Evolutionary conservation across 2,113 vertebrate species (phyloP), one percentile per base, ranked within the genome.

Genomic region (Melanocharis versteri): DNA sequence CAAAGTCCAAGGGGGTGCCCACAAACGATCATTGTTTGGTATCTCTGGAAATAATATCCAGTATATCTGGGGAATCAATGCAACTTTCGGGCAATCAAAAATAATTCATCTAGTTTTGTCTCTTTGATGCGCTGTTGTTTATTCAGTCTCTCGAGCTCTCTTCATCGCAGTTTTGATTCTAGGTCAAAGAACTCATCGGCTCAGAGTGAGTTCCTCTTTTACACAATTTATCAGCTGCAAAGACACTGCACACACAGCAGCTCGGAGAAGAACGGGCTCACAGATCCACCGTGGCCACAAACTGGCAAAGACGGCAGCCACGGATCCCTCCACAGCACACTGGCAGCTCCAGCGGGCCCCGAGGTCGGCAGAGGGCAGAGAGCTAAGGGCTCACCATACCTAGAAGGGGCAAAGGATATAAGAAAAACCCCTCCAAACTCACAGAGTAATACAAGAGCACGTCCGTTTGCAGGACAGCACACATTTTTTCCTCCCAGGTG

Each of bases 391-490:
- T 72, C 9, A 10, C 5, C 10, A 10, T 4, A 10, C 21, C 27
- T 35, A 26, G 0, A 30, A 20, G 7, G 23, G 7, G 4, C 11
- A 35, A 60, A 51, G 12, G 18, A 5, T 4, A 5, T 13, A 10
- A 15, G n/a, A 80, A 7, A 22, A 9, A 10, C 0, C 23, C 9
- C 42, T 66, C 20, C 27, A 17, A 50, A 33, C 56, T 35, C 22
- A 13, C 21, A 53, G 48, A 35, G 40, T 3, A 31, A 21, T 6
- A 15, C 39, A 27, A 44, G 21, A 83, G 20, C 20, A 9, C 0
- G 7, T 15, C 53, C 48, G 16, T 23, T 2, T 68, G 57, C 48
- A 76, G 33, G 39, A 79, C 0, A 11, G 9, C 47, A 27, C 39
- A 4, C 19, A 2, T 33, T 57, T 45, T 31, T 42, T 70, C 72